phyloP scores from a whole-genome alignment of 1,140 invertebrate species.

The Leptinotarsa defecta region DNA sequence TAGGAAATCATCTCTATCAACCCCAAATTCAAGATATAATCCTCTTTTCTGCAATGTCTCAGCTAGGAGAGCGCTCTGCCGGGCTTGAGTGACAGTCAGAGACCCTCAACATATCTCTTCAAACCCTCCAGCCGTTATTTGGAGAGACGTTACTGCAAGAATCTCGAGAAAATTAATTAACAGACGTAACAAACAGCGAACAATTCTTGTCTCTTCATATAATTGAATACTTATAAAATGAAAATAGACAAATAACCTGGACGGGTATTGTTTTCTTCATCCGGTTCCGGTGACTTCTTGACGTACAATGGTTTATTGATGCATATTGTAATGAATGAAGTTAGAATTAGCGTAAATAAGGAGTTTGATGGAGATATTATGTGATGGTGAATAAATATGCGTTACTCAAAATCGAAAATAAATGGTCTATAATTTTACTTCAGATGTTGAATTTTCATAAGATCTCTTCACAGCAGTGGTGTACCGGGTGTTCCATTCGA shows the following conservation, averaged over 20 bases:
- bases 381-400: no score
- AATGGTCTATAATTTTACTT: no score
- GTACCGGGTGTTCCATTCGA: no score
- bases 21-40: slow-evolving; percentile 9
- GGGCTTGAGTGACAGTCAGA: slow-evolving; percentile 4
- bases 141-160: slow-evolving; percentile 3
- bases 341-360: no score
- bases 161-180: slow-evolving; percentile 10
- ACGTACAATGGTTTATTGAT: no score
- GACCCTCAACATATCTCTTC: slow-evolving; percentile 14
- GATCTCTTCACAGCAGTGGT: no score
- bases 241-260: background rate
- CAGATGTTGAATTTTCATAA: no score
- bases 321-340: no score
- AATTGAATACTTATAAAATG: slow-evolving; percentile 10
- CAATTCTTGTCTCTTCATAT: slow-evolving; percentile 10
- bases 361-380: no score
- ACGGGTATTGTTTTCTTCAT: background rate
- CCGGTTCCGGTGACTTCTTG: no score
- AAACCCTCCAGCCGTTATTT: slow-evolving; percentile 11
- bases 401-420: no score
- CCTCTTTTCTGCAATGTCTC: slow-evolving; percentile 19
- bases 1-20: background rate
- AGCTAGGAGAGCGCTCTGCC: background rate
- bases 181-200: slow-evolving; percentile 11